phyloP scores from a whole-genome alignment of 2,797 vertebrate genomes.

The Bradypodion pumilum region DNA sequence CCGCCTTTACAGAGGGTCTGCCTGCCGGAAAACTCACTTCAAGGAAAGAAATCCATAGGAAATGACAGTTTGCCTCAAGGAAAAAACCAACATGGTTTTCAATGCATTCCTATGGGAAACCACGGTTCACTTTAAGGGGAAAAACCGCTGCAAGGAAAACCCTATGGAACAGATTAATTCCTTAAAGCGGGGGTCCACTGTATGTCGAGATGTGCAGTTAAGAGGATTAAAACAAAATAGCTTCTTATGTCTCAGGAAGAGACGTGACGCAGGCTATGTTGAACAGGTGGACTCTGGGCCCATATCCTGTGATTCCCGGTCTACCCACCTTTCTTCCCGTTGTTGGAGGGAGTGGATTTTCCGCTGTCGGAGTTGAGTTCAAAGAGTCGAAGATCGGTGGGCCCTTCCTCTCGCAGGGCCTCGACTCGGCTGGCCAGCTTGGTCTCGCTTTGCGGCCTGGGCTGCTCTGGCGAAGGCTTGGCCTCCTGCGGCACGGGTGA shows the following conservation, averaged over 20 bases:
- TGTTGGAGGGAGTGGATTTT: conserved; percentile 98
- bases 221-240: background rate
- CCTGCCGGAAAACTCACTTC: too few species aligned
- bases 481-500: conserved; percentile 35
- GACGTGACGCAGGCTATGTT: background rate
- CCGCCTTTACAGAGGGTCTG: too few species aligned
- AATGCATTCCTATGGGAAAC: too few species aligned
- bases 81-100: too few species aligned
- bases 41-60: too few species aligned
- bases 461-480: conserved; percentile 34
- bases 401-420: conserved; percentile 83
- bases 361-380: conserved; percentile 98
- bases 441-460: conserved; percentile 54
- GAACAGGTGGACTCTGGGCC: too few species aligned
- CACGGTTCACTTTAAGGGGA: too few species aligned
- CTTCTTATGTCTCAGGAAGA: background rate
- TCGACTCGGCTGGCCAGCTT: conserved; percentile 76
- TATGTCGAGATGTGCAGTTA: too few species aligned
- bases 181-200: too few species aligned
- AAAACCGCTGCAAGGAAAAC: too few species aligned
- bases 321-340: conserved; percentile 93
- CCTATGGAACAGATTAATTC: too few species aligned
- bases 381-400: conserved; percentile 92
- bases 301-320: background rate
- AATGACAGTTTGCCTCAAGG: too few species aligned